These are phyloP conservation scores for Pantelozetes paolii DNA, from an alignment of 2,888 invertebrate species.

Conservation along the genomic window DNA sequence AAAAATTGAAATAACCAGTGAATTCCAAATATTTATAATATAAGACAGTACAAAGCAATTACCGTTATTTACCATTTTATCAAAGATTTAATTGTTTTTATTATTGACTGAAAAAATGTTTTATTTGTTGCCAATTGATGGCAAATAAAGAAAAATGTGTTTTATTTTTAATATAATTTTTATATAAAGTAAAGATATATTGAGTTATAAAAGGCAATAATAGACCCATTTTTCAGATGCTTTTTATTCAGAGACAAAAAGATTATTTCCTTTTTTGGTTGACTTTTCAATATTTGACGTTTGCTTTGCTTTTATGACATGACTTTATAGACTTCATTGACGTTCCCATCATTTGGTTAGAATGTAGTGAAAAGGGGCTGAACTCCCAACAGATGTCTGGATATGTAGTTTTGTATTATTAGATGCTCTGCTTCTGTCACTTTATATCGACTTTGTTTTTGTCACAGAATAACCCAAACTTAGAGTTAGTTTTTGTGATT, in stretches of 20 bases:
- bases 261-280: slow-evolving; percentile 15
- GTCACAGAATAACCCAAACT: slow-evolving; percentile 26
- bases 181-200: too few species aligned
- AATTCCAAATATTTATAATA: too few species aligned
- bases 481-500: slow-evolving; percentile 16
- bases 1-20: too few species aligned
- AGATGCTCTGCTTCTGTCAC: slow-evolving; percentile 26
- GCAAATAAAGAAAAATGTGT: too few species aligned
- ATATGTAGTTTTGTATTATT: slow-evolving; percentile 34
- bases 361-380: neutral
- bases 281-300: slow-evolving; percentile 28
- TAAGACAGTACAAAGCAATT: too few species aligned
- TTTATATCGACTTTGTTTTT: slow-evolving; percentile 32
- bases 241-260: slow-evolving; percentile 20
- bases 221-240: slow-evolving; percentile 18
- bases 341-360: slow-evolving; percentile 13
- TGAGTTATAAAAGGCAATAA: too few species aligned
- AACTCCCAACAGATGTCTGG: slow-evolving; percentile 25
- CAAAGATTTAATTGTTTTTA: too few species aligned
- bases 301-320: slow-evolving; percentile 34
- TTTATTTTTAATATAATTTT: too few species aligned
- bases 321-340: slow-evolving; percentile 3
- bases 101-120: neutral
- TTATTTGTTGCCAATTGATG: too few species aligned
- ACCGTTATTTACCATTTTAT: too few species aligned